These are phyloP conservation scores for Argyra leucocephala DNA, from an alignment of 2,888 invertebrate species.

Conservation along the genomic window DNA sequence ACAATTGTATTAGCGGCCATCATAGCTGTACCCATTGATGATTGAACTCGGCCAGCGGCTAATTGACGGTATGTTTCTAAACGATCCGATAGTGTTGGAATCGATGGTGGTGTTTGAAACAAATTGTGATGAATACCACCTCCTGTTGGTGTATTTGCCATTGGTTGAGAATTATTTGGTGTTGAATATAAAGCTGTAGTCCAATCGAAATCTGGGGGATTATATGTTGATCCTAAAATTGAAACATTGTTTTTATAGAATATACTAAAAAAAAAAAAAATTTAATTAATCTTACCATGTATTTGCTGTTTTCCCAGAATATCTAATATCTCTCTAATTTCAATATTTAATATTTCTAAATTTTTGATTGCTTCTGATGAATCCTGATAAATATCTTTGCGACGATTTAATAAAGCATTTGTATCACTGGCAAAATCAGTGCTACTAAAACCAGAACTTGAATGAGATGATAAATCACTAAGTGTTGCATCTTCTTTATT, in stretches of 20 bases:
- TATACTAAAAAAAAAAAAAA: neutral
- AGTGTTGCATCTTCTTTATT: conserved; percentile 53
- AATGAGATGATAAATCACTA: conserved; percentile 56
- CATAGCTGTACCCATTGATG: conserved; percentile 42
- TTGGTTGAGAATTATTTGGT: conserved; percentile 12
- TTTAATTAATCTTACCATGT: conserved; percentile 26
- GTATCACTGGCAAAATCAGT: conserved; percentile 56
- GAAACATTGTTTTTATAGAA: conserved; percentile 33
- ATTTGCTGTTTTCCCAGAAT: conserved; percentile 53
- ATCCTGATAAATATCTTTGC: conserved; percentile 49
- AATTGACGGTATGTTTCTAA: conserved; percentile 50
- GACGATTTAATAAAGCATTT: conserved; percentile 35
- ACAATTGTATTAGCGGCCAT: conserved; percentile 42
- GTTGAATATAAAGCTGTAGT: conserved; percentile 13
- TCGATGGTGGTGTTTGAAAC: conserved; percentile 36
- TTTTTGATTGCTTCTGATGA: conserved; percentile 61
- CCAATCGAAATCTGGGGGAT: conserved; percentile 16
- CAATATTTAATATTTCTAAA: conserved; percentile 58
- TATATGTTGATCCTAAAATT: conserved; percentile 22
- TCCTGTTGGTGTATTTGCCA: neutral
- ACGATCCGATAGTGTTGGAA: conserved; percentile 47
- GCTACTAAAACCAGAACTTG: conserved; percentile 52
- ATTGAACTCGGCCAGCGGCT: conserved; percentile 44
- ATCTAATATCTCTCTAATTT: conserved; percentile 61
- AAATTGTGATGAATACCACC: conserved; percentile 18